These are phyloP conservation scores for Ischnus inquisitorius DNA, from an alignment of 2,888 invertebrate species.

Conservation along the genomic window DNA sequence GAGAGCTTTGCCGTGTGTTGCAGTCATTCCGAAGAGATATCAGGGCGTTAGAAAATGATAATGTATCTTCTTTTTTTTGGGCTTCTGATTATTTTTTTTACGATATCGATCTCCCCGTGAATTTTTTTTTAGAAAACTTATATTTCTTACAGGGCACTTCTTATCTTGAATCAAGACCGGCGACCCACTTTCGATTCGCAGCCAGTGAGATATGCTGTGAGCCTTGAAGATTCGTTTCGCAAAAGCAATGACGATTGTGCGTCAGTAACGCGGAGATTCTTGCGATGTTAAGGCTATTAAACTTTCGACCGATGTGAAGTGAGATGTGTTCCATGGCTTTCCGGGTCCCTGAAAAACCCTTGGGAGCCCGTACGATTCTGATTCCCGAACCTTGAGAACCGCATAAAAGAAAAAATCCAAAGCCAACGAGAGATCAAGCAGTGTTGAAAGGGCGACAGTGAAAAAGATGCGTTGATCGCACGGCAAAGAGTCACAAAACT, in stretches of 20 bases:
- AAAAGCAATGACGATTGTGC: too few species aligned
- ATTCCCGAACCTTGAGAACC: constrained; percentile 4
- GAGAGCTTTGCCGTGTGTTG: too few species aligned
- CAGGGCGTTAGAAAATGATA: too few species aligned
- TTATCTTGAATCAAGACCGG: background rate
- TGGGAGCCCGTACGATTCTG: background rate
- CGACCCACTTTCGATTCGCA: background rate
- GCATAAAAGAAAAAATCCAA: background rate
- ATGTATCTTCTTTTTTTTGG: too few species aligned
- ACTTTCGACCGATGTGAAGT: constrained; percentile 19
- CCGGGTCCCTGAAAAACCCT: background rate
- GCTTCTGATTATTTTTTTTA: too few species aligned
- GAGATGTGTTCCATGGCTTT: constrained; percentile 52
- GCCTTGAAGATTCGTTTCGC: too few species aligned
- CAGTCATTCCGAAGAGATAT: too few species aligned
- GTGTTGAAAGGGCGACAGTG: constrained; percentile 18
- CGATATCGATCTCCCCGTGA: too few species aligned
- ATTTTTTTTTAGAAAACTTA: too few species aligned
- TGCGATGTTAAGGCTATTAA: constrained; percentile 15
- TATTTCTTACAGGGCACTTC: background rate
- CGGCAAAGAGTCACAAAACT: background rate
- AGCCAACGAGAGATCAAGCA: background rate
- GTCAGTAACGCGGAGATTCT: too few species aligned
- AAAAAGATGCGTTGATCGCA: constrained; percentile 7
- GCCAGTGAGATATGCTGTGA: too few species aligned